Base-by-base conservation (phyloP, 2,797 vertebrate genomes). In the Anabacerthia variegaticeps region DNA sequence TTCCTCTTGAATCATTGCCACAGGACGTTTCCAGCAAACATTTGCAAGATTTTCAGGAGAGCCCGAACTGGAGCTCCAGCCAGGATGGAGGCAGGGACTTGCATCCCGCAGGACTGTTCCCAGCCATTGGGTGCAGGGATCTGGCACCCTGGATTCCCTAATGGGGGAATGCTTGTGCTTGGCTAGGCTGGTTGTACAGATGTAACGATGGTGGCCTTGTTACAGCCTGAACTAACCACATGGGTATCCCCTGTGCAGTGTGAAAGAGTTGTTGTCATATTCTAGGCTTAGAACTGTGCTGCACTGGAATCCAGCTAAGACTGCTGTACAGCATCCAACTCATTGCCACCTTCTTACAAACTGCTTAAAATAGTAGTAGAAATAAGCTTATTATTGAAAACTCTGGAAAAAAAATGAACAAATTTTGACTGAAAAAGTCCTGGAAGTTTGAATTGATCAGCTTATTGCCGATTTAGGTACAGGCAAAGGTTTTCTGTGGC, bases 31-130 rank as follows among this genome's bases (percentile, higher is more conserved):
- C 61, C 78, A 80, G 65, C 39, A 74, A 82, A 65, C 51, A 37
- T 41, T 44, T 55, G 30, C 67, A 36, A 52, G 36, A 51, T 51
- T 87, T 87, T 30, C 30, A 62, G 81, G 67, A 76, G 48, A 89
- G 67, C 63, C 48, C 27, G 39, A 71, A 23, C 36, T 44, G 39
- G 3, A 85, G 55, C 78, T 74, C 3, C 2, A 71, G 78, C 59
- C 34, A 59, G 67, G 21, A 66, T 34, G 30, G 51, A 78, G 26
- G 43, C 67, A 73, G 55, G 51, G 43, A 51, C 32, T 73, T 0
- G 0, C 4, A 23, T 51, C 51, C 30, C 20, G 1, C 58, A 46
- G 67, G 49, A 49, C 54, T 1, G 2, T 66, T 75, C 54, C 52
- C 51, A 86, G 69, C 30, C 66, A 27, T 3, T 6, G 1, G 10